These are phyloP conservation scores for Asbolus verrucosus DNA, from an alignment of 1,140 invertebrate genomes.

Conservation along the genomic window DNA sequence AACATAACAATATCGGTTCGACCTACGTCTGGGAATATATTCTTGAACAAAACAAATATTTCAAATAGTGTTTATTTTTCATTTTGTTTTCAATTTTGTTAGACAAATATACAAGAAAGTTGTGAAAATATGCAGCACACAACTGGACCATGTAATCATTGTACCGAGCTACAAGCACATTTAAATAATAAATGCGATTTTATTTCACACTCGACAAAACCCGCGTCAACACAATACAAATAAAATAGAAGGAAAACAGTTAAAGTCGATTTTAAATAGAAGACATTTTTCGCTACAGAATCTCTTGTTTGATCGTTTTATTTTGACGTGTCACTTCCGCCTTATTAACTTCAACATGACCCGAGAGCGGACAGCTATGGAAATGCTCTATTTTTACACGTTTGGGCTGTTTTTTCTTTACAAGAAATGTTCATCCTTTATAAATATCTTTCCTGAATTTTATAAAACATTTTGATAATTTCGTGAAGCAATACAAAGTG, in stretches of 20 bases:
- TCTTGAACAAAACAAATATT: constrained; percentile 45
- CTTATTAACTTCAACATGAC: constrained; percentile 14
- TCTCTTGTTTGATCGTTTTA: constrained; percentile 31
- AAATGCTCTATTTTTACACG: too few relatives aligned
- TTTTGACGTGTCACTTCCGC: constrained; percentile 35
- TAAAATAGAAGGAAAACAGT: constrained; percentile 21
- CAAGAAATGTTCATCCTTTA: too few relatives aligned
- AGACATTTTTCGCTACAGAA: constrained; percentile 12
- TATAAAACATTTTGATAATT: too few relatives aligned
- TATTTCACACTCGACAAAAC: constrained; percentile 23
- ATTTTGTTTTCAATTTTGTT: constrained; percentile 53
- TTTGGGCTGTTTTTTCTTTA: too few relatives aligned
- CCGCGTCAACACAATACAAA: constrained; percentile 36
- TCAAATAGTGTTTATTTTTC: constrained; percentile 52
- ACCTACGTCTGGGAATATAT: not conserved
- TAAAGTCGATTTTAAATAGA: constrained; percentile 23
- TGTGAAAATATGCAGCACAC: constrained; percentile 30
- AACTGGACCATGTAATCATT: constrained; percentile 42
- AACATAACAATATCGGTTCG: not conserved
- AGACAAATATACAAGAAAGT: constrained; percentile 50
- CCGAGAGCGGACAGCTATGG: too few relatives aligned
- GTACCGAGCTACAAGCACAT: constrained; percentile 28
- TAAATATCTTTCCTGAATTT: too few relatives aligned
- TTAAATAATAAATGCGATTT: constrained; percentile 39
- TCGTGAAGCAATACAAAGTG: too few relatives aligned